Evolutionary conservation across 2,888 invertebrate genomes (phyloP), one percentile per base, ranked within the genome.

Genomic region (Uropetala carovei): DNA sequence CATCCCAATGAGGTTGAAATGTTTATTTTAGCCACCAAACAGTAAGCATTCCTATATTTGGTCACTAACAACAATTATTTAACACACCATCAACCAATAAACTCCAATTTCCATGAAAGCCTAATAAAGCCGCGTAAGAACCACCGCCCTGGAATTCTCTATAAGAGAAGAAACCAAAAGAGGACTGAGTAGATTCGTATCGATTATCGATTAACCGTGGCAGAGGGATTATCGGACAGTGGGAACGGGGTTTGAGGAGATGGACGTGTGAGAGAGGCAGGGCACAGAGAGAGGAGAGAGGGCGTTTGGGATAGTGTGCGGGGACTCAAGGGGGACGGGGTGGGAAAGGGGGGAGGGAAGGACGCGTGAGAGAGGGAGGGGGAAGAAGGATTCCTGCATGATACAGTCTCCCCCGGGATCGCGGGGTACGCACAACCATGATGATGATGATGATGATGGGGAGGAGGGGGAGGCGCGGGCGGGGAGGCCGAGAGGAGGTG

Each of bases 201-300:
- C 75, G 75, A 75, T 27, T 75, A 75, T 75, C 75, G 75, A 75
- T 75, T 75, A 27, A 22, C 75, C 27, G 27, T 75, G 16, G 75
- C 22, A n/a, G 75, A 75, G 27, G 75, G 75, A 75, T 75, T 75
- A 75, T 75, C 75, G 75, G 22, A 75, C 75, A 75, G 27, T 75
- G 75, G 18, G 75, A 75, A 68, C 82, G 82, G 13, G 82, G 43
- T 30, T 16, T 16, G 14, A 16, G 16, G 18, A 14, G 13, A 27
- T 22, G 27, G 22, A 22, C 43, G 82, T 30, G 18, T 27, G 82
- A 22, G 82, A 82, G 22, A 30, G 22, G n/a, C 22, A 16, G 82
- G 27, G 30, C 14, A 82, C 27, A 27, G 82, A 30, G 27, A 9
- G 64, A 64, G 56, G 84, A 56, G 56, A 27, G 56, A 81, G 11